These are phyloP conservation scores for Cantharis rufa DNA, from an alignment of 2,888 invertebrate species.

Conservation along the genomic window DNA sequence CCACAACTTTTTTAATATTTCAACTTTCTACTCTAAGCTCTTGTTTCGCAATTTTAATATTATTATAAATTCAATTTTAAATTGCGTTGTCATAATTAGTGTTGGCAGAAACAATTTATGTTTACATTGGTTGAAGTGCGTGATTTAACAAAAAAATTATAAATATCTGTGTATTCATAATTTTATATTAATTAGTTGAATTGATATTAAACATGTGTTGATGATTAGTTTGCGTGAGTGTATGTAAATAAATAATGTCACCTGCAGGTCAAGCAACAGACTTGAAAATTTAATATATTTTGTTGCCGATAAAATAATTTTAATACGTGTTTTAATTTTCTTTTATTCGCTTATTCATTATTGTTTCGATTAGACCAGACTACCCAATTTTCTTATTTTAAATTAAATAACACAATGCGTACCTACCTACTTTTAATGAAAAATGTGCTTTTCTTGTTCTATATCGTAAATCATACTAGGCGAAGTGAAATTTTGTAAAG, in stretches of 20 bases:
- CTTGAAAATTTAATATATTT: neutral
- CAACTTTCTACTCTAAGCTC: conserved; percentile 14
- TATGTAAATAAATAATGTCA: conserved; percentile 22
- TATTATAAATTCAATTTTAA: conserved; percentile 27
- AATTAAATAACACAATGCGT: neutral
- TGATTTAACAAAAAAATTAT: neutral
- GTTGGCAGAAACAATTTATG: neutral
- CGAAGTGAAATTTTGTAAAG: too few relatives aligned
- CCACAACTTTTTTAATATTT: conserved; percentile 31
- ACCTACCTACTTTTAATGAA: neutral
- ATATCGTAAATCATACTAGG: too few relatives aligned
- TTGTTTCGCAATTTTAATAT: conserved; percentile 24
- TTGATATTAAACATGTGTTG: conserved; percentile 29
- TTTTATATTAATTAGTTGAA: conserved; percentile 16
- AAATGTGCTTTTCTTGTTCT: neutral
- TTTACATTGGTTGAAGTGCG: neutral
- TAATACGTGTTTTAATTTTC: neutral
- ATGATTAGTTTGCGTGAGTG: conserved; percentile 27
- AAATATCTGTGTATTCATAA: conserved; percentile 1
- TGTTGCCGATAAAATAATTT: neutral
- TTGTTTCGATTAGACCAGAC: neutral
- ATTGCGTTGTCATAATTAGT: conserved; percentile 14
- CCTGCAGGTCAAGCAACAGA: neutral
- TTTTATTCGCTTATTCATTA: neutral
- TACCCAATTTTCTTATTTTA: neutral